phyloP scores from a whole-genome alignment of 2,113 vertebrate species.

The Mohoua ochrocephala region DNA sequence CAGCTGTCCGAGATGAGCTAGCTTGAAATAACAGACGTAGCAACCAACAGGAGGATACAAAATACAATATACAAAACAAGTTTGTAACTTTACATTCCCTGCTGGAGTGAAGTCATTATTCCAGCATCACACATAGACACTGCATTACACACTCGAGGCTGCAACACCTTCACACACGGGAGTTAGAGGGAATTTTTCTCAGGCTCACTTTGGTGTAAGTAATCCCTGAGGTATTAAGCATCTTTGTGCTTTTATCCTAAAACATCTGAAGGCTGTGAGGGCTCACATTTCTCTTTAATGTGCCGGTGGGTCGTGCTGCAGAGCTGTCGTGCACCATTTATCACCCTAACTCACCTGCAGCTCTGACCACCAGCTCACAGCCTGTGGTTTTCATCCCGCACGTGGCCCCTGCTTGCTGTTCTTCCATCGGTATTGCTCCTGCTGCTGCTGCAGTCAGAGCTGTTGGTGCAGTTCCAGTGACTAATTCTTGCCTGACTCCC shows the following conservation, averaged over 20 bases:
- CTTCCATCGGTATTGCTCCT: neutral
- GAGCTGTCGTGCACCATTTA: neutral
- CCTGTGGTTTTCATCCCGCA: neutral
- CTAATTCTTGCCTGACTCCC: neutral
- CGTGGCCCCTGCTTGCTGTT: neutral
- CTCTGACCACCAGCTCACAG: neutral
- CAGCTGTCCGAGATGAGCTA: neutral
- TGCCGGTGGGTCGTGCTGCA: neutral
- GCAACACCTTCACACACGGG: neutral
- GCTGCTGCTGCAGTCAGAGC: neutral
- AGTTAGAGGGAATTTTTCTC: neutral
- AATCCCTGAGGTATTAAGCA: neutral
- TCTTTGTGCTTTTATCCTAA: neutral
- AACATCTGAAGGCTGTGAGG: neutral
- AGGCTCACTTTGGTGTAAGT: neutral
- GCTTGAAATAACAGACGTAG: neutral
- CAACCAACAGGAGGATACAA: neutral
- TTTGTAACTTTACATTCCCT: neutral
- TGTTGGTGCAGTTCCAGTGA: neutral
- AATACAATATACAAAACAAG: neutral
- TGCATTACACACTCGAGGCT: neutral
- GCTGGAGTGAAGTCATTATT: neutral
- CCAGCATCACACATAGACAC: accelerated
- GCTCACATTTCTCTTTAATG: neutral
- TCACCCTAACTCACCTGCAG: neutral